phyloP scores from a whole-genome alignment of 1,140 invertebrate genomes.

The Sarcophaga bullata region DNA sequence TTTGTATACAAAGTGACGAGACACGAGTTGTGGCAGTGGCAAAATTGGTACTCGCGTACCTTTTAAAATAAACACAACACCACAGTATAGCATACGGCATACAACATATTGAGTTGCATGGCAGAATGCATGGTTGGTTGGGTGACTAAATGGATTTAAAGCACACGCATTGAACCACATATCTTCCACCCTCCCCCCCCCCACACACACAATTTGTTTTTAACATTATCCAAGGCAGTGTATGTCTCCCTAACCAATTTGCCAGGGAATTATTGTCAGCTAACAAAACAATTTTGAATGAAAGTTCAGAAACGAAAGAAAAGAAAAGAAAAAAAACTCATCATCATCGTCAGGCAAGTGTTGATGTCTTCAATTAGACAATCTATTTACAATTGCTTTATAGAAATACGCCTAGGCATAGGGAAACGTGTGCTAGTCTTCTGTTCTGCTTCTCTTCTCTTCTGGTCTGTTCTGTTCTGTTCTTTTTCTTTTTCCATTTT shows the following conservation, averaged over 20 bases:
- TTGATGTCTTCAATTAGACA: conserved; percentile 43
- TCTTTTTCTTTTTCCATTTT: not conserved
- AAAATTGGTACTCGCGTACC: conserved; percentile 19
- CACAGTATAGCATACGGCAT: not conserved
- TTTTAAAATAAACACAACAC: conserved; percentile 27
- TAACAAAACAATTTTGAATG: conserved; percentile 4
- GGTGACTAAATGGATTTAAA: not conserved
- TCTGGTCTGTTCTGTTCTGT: not conserved
- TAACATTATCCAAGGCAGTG: conserved; percentile 11
- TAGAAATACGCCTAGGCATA: not conserved
- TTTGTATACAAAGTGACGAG: conserved; percentile 30
- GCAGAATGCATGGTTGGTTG: too few relatives aligned
- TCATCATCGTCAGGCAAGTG: conserved; percentile 15
- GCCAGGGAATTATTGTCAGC: conserved; percentile 28
- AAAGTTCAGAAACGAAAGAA: not conserved
- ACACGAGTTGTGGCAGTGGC: conserved; percentile 19
- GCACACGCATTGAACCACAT: not conserved
- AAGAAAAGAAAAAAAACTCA: not conserved
- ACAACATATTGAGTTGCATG: not conserved
- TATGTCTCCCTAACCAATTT: conserved; percentile 18
- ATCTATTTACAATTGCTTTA: conserved; percentile 16
- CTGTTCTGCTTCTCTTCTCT: not conserved
- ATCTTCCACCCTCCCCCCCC: not conserved
- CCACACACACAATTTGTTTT: conserved; percentile 30
- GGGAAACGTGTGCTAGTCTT: not conserved